Conservation (phyloP, 2,113 vertebrate species). For the Mystacornis crossleyi region DNA sequence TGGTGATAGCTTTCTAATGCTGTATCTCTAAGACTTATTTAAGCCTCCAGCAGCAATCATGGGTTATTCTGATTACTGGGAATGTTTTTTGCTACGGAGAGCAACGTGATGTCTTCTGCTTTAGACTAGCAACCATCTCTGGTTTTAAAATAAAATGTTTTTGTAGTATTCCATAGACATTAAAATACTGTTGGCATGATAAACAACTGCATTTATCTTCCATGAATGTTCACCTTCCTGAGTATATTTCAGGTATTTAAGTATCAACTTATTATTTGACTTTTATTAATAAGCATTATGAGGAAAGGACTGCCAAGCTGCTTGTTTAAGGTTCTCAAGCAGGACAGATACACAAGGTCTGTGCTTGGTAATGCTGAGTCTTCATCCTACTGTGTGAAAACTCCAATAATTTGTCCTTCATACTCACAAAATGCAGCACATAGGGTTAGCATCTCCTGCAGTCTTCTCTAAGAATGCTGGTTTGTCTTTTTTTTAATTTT, state of each 20-base stretch:
- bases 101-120: background rate
- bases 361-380: background rate
- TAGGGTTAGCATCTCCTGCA: background rate
- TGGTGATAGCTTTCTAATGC: background rate
- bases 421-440: background rate
- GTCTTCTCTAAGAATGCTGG: background rate
- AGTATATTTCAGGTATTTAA: background rate
- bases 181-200: background rate
- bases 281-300: background rate
- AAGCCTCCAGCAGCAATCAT: background rate
- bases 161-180: background rate
- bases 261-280: background rate
- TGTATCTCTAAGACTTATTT: background rate
- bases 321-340: background rate
- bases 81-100: background rate
- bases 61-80: background rate
- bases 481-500: background rate
- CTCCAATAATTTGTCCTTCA: background rate
- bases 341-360: background rate
- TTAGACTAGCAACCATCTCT: background rate
- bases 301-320: background rate
- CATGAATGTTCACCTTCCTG: background rate
- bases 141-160: background rate
- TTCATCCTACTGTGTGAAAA: background rate
- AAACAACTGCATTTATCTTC: background rate